Base-by-base conservation (phyloP, 2,888 invertebrate genomes). In the Cephus nigrinus region DNA sequence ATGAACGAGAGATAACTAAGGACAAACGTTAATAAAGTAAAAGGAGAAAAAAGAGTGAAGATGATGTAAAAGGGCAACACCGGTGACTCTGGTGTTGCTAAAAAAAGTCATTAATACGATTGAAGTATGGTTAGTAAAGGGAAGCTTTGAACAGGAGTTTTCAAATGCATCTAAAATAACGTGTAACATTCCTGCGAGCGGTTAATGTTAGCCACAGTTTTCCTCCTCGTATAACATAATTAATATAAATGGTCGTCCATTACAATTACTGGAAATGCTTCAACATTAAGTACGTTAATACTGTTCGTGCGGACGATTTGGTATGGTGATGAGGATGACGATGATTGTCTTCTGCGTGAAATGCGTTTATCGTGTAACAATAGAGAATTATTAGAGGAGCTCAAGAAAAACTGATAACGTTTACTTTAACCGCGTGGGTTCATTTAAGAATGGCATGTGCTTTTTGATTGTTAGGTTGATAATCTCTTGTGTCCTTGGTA, bases 121-220 rank as follows among this genome's bases (percentile, higher is more conserved):
- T 23, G 23, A 55, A 55, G 23, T 23, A 55, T 55, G 55, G 55
- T 23, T 71, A 81, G 84, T 80, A 84, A 84, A 87, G 77, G 76
- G 81, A 84, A 88, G 86, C 85, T 89, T 87, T 79, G 81, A 80
- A 84, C 80, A 69, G 4, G 84, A 87, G 84, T 86, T 89, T 87
- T 85, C 85, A 83, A 82, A 85, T 84, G 83, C 87, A 88, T 86
- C 82, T 85, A 85, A 86, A 84, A 82, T 86, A 87, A 85, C 81
- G 85, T 87, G 85, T 85, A 87, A 88, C 55, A 55, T 23, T 55
- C 55, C 55, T 55, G 85, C 86, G 84, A 86, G 86, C 87, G 88
- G 85, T 90, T 84, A 87, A 88, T 90, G 88, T 90, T 89, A 90
- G 89, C 87, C 86, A 87, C 89, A 55, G 23, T 90, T 90, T 88